Percentiles rank a stretch among this genome's conserved stretches.
Conservation (phyloP, 2,797 vertebrate species). For the Notamacropus eugenii region DNA sequence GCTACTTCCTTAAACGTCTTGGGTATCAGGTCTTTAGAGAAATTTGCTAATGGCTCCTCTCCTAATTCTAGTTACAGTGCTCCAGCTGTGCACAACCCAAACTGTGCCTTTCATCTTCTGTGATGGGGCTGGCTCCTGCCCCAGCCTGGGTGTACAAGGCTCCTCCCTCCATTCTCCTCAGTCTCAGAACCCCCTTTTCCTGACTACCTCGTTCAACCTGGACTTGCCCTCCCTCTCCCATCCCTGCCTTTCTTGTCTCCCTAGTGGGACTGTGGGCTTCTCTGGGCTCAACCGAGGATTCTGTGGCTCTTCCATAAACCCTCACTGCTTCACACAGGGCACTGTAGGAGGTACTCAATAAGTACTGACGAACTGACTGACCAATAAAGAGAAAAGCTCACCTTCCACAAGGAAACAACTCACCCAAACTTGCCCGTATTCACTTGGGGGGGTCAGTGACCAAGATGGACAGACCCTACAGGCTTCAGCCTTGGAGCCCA, state of each 20-base stretch:
- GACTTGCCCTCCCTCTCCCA: neutral
- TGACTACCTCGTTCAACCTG: too few species aligned
- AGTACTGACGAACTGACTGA: neutral
- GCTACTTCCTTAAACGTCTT: too few species aligned
- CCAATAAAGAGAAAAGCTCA: neutral
- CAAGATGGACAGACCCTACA: too few species aligned
- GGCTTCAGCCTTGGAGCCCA: too few species aligned
- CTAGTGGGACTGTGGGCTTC: neutral
- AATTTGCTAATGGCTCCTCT: too few species aligned
- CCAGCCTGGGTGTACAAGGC: too few species aligned
- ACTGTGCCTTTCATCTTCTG: too few species aligned
- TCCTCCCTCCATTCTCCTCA: neutral
- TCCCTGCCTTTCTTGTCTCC: neutral
- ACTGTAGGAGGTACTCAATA: neutral
- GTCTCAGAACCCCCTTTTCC: too few species aligned
- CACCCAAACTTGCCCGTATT: neutral
- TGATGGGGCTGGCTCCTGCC: too few species aligned
- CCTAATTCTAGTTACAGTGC: too few species aligned
- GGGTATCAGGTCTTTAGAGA: too few species aligned
- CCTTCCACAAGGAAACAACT: neutral
- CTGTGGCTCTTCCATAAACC: neutral
- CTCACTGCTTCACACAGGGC: neutral
- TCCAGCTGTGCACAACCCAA: too few species aligned
- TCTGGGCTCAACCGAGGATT: neutral
- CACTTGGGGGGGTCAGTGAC: neutral